These are phyloP conservation scores for Cataglyphis rosenhaueri DNA, from an alignment of 2,888 invertebrate genomes.

Conservation along the genomic window DNA sequence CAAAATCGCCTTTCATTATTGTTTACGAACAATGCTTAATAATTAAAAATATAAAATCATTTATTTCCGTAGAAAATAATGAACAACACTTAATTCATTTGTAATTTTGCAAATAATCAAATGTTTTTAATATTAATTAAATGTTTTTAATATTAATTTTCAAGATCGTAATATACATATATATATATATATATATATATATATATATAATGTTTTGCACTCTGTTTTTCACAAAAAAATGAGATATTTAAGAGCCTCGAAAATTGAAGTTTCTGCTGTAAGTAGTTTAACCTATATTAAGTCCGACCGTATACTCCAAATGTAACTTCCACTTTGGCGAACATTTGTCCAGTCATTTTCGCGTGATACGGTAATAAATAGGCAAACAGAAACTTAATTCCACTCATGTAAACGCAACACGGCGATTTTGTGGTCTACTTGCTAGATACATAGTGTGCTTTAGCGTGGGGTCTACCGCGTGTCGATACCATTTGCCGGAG, in stretches of 20 bases:
- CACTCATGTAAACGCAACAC: conserved; percentile 17
- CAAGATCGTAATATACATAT: not conserved
- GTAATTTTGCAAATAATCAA: conserved; percentile 2
- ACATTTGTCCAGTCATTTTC: conserved; percentile 29
- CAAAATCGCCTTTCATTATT: not conserved
- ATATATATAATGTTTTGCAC: not conserved
- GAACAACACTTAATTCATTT: not conserved
- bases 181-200: not conserved
- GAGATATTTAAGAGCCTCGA: not conserved
- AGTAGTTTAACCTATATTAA: conserved; percentile 17
- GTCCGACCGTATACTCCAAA: not conserved
- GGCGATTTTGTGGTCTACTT: conserved; percentile 36
- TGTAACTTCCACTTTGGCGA: not conserved
- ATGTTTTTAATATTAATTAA: not conserved
- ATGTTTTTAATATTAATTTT: not conserved
- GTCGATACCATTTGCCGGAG: conserved; percentile 21
- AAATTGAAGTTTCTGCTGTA: not conserved
- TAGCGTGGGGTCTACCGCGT: conserved; percentile 4
- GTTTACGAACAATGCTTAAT: not conserved
- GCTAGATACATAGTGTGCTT: conserved; percentile 5
- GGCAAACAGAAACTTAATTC: conserved; percentile 50
- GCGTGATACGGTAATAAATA: conserved; percentile 48
- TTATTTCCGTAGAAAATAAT: not conserved
- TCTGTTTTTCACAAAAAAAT: not conserved
- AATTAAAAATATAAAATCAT: not conserved